Evolutionary conservation across 2,888 invertebrate species (phyloP), one percentile per base, ranked within the genome.

Genomic region (Cheilosia impressa): DNA sequence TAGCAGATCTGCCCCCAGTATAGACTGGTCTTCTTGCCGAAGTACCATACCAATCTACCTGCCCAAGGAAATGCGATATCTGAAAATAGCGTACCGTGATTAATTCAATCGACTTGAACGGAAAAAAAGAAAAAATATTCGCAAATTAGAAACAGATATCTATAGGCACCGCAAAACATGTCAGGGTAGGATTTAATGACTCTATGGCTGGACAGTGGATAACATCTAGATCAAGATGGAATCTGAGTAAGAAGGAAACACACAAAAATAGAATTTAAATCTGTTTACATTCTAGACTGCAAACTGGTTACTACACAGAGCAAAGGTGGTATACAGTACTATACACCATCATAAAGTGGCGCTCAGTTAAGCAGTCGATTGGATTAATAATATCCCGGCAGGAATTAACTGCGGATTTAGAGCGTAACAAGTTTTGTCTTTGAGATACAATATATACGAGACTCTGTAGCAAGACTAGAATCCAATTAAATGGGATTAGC

Each of bases 31-130:
- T 13, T 31, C 27, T 41, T 31, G 27, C 41, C 57, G 62, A 22
- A 10, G 10, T 27, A 6, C 27, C 27, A 24, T 62, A 22, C 52
- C 24, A 75, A 60, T 27, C 22, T 9, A 47, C 45, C 24, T 55
- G 55, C 31, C 43, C 47, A 66, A 68, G 62, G 82, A 60, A 72
- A 78, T 78, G 10, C 62, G 66, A 77, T 77, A 63, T 60, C 71
- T 58, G 53, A 47, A 38, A 65, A 53, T 66, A 60, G 22, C 27
- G 38, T 72, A 43, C 19, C 62, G 53, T 78, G 50, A 83, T 50
- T 68, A 73, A 68, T 73, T 73, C 50, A 68, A 62, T 78, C 62
- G 50, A 41, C 77, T 71, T 71, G 78, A 78, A 68, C 43, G 83
- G 68, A 68, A 68, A 9, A 31, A 31, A 9, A 31, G 31, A 2